Base-by-base conservation (phyloP, 2,113 vertebrate species). In the Peromyscus maniculatus region DNA sequence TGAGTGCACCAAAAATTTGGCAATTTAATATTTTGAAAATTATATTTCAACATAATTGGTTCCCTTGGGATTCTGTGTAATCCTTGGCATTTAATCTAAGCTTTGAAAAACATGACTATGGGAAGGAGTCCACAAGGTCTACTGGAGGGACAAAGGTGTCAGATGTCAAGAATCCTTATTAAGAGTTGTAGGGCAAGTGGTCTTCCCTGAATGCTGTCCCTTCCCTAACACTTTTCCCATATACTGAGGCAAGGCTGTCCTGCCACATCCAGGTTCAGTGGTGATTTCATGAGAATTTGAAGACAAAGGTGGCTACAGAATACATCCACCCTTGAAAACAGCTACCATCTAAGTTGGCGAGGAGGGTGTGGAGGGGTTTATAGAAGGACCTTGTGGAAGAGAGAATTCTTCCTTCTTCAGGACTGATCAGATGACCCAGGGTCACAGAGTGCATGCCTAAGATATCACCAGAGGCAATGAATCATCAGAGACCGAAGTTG, bases 21-120 rank as follows among this genome's bases (percentile, higher is more conserved):
- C 86, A 67, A 78, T 91, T 91, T 71, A 49, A 82, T 83, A 24
- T 93, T 95, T 80, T 82, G 49, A 87, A 96, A 93, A 80, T 28
- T 55, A 1, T 92, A 89, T 74, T 90, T 92, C 74, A 91, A 49
- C 43, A 19, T 79, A 69, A 93, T 75, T 82, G 16, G 31, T 69
- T 95, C 84, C 57, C 79, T 84, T 92, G 79, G 36, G 46, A 95
- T 80, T 96, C 24, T 91, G 0, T 64, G 15, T 39, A 75, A 89
- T 72, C 26, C 15, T 82, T 7, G 43, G 5, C 28, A 55, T 83
- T 94, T 93, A 49, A 80, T 83, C 87, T 79, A 96, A 92, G 39
- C 19, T 87, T 89, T 66, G 43, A 31, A 93, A 95, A 97, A 77
- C 52, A 77, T 71, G 28, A 36, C 67, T 55, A 15, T 59, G 69